Evolutionary conservation across 2,888 invertebrate genomes (phyloP), one percentile per base, ranked within the genome.

Genomic region (Spisula subtruncata): DNA sequence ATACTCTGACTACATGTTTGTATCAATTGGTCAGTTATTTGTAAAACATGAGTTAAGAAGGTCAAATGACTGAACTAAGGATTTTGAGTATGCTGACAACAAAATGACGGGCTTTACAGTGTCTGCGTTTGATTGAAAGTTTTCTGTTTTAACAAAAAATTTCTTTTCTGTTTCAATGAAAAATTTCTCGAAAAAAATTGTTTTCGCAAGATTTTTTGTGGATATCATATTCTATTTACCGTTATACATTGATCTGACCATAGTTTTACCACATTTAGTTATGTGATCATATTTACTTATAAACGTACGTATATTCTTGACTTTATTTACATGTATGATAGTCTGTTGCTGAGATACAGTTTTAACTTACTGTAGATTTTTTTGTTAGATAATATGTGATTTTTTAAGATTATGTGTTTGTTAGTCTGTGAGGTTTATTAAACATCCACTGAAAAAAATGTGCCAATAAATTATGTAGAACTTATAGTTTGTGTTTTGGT

Each of bases 391-490:
- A 35, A 75, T 75, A n/a, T 75, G 48, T 81, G 81, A 79, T 46
- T 81, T 41, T 81, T 46, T 5, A 81, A 8, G 16, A 25, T 25
- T n/a, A 48, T 81, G 35, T 81, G n/a, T 51, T 46, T 81, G 35
- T 46, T 48, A 51, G 81, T 48, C 60, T 66, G n/a, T 66, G 60
- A 81, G 41, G 25, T 51, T 81, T 48, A 81, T 20, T 14, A 10
- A 29, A 81, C 75, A 35, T 75, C 75, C 29, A 75, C 75, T 75
- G 75, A 75, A 75, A 75, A 88, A 84, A 81, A 88, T 81, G 88
- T 88, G 88, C 88, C 88, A 88, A 88, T 88, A 85, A 88, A 88
- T 46, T 60, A 84, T 81, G 84, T 88, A 88, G 88, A 85, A 71
- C 84, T 84, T 51, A 75, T 16, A 20, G 41, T n/a, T 35, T 60